Evolutionary conservation across 1,140 invertebrate species (phyloP).

Genomic region (Hyphantria cunea): DNA sequence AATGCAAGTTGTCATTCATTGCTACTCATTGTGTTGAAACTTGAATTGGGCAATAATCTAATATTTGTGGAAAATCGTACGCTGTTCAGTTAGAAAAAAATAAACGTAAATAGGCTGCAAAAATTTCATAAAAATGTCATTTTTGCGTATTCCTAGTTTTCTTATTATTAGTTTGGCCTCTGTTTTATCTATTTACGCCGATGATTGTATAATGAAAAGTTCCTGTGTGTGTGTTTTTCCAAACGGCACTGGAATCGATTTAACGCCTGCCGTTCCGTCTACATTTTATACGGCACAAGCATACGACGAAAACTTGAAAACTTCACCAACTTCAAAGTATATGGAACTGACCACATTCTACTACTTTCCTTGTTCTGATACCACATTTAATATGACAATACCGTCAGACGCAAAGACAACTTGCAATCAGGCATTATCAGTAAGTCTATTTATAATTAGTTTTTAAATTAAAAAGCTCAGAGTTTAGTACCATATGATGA

Average conservation of each 20-base stretch:
- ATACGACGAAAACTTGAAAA: conserved; percentile 42
- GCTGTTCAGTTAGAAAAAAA: conserved; percentile 5
- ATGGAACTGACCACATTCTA: conserved; percentile 56
- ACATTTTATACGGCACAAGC: conserved; percentile 55
- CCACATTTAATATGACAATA: conserved; percentile 37
- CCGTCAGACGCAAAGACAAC: conserved; percentile 34
- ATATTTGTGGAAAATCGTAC: not conserved
- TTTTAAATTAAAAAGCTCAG: too few species aligned
- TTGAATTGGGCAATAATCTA: conserved; percentile 17
- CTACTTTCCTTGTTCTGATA: conserved; percentile 69
- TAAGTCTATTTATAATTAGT: conserved; percentile 34
- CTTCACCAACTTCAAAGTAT: too few species aligned
- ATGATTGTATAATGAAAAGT: conserved; percentile 65
- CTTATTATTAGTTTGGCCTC: conserved; percentile 28
- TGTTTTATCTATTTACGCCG: conserved; percentile 41
- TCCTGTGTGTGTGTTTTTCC: conserved; percentile 70
- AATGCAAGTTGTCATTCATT: too few species aligned
- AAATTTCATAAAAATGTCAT: conserved; percentile 19
- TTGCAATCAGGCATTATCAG: conserved; percentile 55
- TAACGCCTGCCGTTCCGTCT: conserved; percentile 49
- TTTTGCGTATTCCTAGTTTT: conserved; percentile 20
- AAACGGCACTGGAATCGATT: conserved; percentile 77
- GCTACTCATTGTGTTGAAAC: conserved; percentile 18
- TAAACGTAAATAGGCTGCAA: not conserved
- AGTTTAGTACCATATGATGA: too few species aligned